Conservation (phyloP, 2,888 invertebrate species). For the Drosophila stalkeri region DNA sequence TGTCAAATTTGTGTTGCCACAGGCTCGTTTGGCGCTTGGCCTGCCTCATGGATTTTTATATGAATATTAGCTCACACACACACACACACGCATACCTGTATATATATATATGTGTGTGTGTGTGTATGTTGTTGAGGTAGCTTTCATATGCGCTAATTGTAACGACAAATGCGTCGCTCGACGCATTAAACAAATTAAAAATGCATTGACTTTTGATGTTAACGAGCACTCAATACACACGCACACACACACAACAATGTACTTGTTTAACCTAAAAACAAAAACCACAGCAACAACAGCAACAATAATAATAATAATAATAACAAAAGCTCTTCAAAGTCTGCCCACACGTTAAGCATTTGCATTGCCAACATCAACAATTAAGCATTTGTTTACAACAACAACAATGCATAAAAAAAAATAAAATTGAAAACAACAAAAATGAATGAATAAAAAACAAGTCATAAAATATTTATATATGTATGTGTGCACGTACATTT, state of each 20-base stretch:
- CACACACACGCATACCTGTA: conserved; percentile 9
- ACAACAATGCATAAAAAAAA: conserved; percentile 24
- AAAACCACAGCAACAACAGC: conserved; percentile 28
- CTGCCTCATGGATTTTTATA: conserved; percentile 42
- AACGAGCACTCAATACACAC: conserved; percentile 60
- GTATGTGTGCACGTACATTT: conserved; percentile 4
- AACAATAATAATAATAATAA: neutral
- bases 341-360: conserved; percentile 67
- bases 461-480: conserved; percentile 40
- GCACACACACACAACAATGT: conserved; percentile 31
- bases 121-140: conserved; percentile 14
- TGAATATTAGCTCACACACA: conserved; percentile 45
- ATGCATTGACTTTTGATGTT: conserved; percentile 75
- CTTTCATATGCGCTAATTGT: conserved; percentile 64
- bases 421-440: conserved; percentile 23
- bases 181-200: conserved; percentile 74
- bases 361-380: conserved; percentile 71
- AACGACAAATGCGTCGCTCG: conserved; percentile 61
- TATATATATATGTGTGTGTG: neutral
- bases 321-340: conserved; percentile 50
- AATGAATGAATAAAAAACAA: conserved; percentile 13
- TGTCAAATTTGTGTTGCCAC: conserved; percentile 46
- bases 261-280: conserved; percentile 71
- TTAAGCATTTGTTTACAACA: conserved; percentile 77
- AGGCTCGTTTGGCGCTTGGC: conserved; percentile 15